These are phyloP conservation scores for Astreopora myriophthalma DNA, from an alignment of 64 coral and sea anemone species.

Conservation along the genomic window DNA sequence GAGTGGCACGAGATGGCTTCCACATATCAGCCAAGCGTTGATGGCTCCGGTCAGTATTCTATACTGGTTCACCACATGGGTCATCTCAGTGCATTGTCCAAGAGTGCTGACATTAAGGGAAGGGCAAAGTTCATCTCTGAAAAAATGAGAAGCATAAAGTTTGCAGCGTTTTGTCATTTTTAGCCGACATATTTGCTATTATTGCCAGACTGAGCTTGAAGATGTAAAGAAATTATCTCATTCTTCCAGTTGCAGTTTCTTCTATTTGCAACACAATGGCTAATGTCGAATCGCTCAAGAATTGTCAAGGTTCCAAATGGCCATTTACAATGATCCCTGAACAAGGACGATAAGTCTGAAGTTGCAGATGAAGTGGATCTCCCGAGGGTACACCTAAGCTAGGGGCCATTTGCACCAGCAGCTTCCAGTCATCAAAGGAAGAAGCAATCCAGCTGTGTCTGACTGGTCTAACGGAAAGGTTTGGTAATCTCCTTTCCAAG, in stretches of 20 bases:
- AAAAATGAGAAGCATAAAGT: conserved; percentile 1
- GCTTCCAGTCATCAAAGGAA: not conserved
- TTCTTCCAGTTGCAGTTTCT: conserved; percentile 19
- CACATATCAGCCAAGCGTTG: not conserved
- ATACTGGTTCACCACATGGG: not conserved
- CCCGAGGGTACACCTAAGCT: not conserved
- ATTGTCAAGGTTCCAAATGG: not conserved
- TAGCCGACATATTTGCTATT: conserved; percentile 12
- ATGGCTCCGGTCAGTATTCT: conserved; percentile 15
- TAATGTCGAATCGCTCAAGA: not conserved
- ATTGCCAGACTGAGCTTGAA: conserved; percentile 21
- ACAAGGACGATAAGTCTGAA: not conserved
- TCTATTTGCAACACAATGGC: not conserved
- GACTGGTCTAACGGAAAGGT: not conserved
- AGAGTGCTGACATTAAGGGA: conserved; percentile 9
- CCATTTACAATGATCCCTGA: not conserved
- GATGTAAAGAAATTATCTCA: conserved; percentile 2
- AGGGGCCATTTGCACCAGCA: not conserved
- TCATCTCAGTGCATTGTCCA: not conserved
- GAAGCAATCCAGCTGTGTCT: not conserved
- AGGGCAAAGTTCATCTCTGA: not conserved
- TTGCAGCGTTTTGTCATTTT: conserved; percentile 24
- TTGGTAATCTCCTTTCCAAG: not conserved
- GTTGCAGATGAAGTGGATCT: not conserved
- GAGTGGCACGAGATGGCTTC: not conserved